Evolutionary conservation across 2,888 invertebrate genomes (phyloP).

Genomic region (Merodon equestris): DNA sequence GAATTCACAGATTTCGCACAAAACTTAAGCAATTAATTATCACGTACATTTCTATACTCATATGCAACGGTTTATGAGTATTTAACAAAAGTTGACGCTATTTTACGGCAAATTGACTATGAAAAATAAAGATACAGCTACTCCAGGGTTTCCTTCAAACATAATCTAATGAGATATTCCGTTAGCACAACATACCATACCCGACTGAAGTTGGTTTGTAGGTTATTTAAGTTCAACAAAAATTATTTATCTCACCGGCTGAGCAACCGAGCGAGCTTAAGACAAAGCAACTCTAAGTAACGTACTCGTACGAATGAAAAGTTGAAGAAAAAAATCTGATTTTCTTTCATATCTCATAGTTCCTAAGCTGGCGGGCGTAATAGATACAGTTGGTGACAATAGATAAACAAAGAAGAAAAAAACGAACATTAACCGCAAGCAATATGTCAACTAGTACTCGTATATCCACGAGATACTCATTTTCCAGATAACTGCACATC

Average conservation of each 20-base stretch:
- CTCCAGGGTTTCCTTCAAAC: conserved; percentile 29
- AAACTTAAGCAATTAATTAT: too few species aligned
- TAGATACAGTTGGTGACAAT: conserved; percentile 24
- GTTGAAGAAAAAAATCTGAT: conserved; percentile 7
- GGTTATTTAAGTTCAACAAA: conserved; percentile 60
- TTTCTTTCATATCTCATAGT: too few species aligned
- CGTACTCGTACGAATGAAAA: conserved; percentile 1
- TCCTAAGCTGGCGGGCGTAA: conserved; percentile 6
- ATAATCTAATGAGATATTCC: conserved; percentile 48
- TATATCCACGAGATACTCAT: conserved; percentile 27
- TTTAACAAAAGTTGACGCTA: conserved; percentile 33
- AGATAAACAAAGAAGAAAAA: conserved; percentile 21
- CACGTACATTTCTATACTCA: too few species aligned
- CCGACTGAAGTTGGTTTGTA: too few species aligned
- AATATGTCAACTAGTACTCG: conserved; percentile 33
- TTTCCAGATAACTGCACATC: conserved; percentile 36
- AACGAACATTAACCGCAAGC: conserved; percentile 34
- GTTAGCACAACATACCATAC: conserved; percentile 43
- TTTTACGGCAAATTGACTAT: conserved; percentile 50
- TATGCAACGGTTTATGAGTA: too few species aligned
- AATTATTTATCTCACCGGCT: conserved; percentile 30
- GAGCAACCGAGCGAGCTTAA: too few species aligned
- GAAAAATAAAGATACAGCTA: conserved; percentile 34
- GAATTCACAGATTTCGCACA: too few species aligned
- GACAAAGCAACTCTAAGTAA: conserved; percentile 48